Percentiles rank a stretch among this genome's conserved stretches.
These are phyloP conservation scores for Poeciliopsis presidionis DNA, from an alignment of 2,797 vertebrate genomes.

Conservation along the genomic window DNA sequence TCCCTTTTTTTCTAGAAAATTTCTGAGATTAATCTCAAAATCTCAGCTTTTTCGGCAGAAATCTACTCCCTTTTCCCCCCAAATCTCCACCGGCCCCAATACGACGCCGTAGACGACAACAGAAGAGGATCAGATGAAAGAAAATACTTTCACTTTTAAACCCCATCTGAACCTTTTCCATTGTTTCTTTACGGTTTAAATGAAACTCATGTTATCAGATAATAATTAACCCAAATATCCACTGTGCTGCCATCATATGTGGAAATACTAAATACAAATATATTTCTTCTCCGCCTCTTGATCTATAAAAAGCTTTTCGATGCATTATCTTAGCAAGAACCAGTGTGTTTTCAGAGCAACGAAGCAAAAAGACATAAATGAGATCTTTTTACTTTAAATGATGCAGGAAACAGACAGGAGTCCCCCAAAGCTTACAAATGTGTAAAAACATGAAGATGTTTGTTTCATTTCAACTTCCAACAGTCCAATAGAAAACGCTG, in stretches of 20 bases:
- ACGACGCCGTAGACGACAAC: no score
- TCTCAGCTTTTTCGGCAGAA: no score
- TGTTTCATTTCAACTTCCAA: neutral
- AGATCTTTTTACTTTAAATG: neutral
- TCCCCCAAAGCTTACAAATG: neutral
- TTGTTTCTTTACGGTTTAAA: neutral
- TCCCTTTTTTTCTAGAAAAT: no score
- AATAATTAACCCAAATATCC: neutral
- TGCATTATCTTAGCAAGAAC: neutral
- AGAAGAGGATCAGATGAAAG: neutral
- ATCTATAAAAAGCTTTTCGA: neutral
- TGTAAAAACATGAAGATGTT: neutral
- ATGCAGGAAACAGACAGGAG: neutral
- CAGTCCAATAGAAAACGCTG: no score
- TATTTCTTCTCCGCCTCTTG: neutral
- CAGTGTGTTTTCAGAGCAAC: neutral
- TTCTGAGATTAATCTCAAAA: no score
- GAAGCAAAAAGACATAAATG: constrained; percentile 14
- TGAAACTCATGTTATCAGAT: no score
- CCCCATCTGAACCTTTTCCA: neutral
- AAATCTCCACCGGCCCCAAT: no score
- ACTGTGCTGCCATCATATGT: no score
- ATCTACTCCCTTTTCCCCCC: no score
- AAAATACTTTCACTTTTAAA: neutral
- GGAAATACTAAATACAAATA: neutral